phyloP scores from a whole-genome alignment of 2,113 vertebrate species.

The Anarhynchus alexandrinus region DNA sequence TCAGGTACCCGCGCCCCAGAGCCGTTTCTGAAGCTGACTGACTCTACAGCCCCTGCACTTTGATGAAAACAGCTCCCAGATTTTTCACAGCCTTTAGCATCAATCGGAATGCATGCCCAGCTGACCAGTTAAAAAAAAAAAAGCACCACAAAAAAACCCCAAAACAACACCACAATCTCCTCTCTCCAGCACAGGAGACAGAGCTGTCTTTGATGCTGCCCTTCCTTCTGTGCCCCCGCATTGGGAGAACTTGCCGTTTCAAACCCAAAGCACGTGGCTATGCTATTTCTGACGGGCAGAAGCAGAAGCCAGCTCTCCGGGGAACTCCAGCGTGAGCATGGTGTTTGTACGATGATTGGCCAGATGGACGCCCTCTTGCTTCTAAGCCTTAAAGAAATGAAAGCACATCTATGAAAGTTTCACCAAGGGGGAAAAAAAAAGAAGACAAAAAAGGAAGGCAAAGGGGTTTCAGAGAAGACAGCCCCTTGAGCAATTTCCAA shows the following conservation, averaged over 20 bases:
- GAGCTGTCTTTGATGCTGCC: not conserved
- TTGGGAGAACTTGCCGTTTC: not conserved
- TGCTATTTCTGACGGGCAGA: not conserved
- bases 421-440: not conserved
- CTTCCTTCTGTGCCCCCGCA: not conserved
- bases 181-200: not conserved
- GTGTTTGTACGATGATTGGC: not conserved
- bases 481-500: slow-evolving; percentile 69
- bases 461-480: slow-evolving; percentile 67
- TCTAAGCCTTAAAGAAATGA: slow-evolving; percentile 14
- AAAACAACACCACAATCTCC: not conserved
- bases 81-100: not conserved
- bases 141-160: not conserved
- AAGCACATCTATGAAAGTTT: slow-evolving; percentile 6
- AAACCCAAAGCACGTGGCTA: not conserved
- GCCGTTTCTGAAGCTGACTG: not conserved
- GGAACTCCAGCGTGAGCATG: not conserved
- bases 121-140: not conserved
- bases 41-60: not conserved
- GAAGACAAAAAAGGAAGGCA: not conserved
- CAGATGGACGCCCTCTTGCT: not conserved
- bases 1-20: accelerated
- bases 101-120: not conserved
- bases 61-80: not conserved
- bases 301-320: not conserved